These are phyloP conservation scores for Heliconius nattereri DNA, from an alignment of 1,140 invertebrate species.

Conservation along the genomic window DNA sequence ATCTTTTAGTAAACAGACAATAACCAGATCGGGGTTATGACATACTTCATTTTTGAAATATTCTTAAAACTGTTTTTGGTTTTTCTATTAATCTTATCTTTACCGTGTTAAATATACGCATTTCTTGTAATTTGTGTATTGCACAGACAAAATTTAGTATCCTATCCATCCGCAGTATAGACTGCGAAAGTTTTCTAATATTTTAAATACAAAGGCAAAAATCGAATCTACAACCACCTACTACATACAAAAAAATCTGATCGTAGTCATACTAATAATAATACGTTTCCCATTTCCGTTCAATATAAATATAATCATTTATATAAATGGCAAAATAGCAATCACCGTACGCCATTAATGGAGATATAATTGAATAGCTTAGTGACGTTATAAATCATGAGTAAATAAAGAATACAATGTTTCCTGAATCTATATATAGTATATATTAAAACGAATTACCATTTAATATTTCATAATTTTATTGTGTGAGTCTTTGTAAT, in stretches of 20 bases:
- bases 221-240: neutral
- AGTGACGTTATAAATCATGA: constrained; percentile 20
- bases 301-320: neutral
- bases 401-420: neutral
- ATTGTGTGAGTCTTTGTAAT: neutral
- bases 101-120: neutral
- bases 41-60: neutral
- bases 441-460: neutral
- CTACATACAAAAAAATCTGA: no score
- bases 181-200: no score
- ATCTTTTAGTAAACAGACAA: constrained; percentile 2
- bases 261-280: no score
- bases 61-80: neutral
- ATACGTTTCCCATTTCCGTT: neutral
- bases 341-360: constrained; percentile 11
- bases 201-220: no score
- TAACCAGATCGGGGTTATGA: neutral
- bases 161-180: no score
- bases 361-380: constrained; percentile 2
- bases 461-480: neutral
- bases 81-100: neutral
- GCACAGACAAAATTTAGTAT: neutral
- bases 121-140: neutral
- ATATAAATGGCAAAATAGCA: constrained; percentile 22
- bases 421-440: neutral